Evolutionary conservation across 2,888 invertebrate species (phyloP).

Genomic region (Steinernema scapterisci): DNA sequence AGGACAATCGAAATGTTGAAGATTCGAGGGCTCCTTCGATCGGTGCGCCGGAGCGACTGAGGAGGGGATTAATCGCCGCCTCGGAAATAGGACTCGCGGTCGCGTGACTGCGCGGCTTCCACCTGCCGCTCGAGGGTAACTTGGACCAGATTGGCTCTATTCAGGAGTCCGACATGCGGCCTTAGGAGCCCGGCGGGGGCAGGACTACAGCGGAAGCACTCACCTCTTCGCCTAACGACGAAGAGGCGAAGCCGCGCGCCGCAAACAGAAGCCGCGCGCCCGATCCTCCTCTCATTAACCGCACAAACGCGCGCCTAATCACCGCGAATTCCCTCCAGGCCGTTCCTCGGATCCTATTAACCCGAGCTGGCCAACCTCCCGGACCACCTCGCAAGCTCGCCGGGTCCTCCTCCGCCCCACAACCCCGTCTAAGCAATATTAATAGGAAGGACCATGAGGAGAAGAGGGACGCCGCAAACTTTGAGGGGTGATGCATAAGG

Average conservation of each 20-base stretch:
- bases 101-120: slow-evolving; percentile 30
- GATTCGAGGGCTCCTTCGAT: no score
- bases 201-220: not conserved
- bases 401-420: not conserved
- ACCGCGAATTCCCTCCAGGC: slow-evolving; percentile 11
- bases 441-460: not conserved
- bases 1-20: no score
- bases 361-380: not conserved
- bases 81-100: slow-evolving; percentile 2
- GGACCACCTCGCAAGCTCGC: not conserved
- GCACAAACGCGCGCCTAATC: slow-evolving; percentile 20
- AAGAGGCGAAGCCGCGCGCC: not conserved
- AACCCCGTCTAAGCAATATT: not conserved
- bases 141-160: not conserved
- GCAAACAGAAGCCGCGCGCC: not conserved
- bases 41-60: not conserved
- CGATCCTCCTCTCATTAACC: not conserved
- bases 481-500: not conserved
- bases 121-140: slow-evolving; percentile 4
- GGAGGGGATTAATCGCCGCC: not conserved
- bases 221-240: not conserved
- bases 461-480: not conserved
- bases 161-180: not conserved
- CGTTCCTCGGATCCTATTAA: not conserved
- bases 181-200: not conserved